A percentile compares a stretch with the other conserved stretches of the same genome.
These are phyloP conservation scores for Trididemnum nubilum DNA, from an alignment of 23 tunicate genomes.

Conservation along the genomic window DNA sequence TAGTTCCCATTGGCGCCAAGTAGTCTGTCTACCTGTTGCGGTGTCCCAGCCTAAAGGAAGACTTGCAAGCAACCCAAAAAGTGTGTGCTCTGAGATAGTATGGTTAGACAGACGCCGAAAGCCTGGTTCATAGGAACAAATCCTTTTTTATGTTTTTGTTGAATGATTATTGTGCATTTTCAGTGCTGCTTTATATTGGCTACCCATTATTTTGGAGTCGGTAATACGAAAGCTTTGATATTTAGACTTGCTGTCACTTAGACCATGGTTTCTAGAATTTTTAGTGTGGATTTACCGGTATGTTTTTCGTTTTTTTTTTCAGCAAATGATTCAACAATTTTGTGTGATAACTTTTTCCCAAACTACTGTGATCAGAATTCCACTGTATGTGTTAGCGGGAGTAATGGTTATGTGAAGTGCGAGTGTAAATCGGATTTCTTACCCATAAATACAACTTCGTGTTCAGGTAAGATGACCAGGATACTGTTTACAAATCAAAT, in stretches of 20 bases:
- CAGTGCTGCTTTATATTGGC: too few relatives aligned
- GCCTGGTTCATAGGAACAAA: too few relatives aligned
- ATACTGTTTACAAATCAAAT: not conserved
- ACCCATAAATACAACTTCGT: not conserved
- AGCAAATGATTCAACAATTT: not conserved
- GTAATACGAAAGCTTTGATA: too few relatives aligned
- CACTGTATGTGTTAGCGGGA: not conserved
- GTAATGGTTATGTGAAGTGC: slow-evolving; percentile 4
- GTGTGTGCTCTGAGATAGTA: too few relatives aligned
- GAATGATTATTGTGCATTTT: too few relatives aligned
- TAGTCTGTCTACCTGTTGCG: too few relatives aligned
- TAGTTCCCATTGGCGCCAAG: too few relatives aligned
- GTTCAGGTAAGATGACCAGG: not conserved
- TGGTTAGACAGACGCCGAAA: too few relatives aligned
- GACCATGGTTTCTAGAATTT: not conserved
- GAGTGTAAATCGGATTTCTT: not conserved
- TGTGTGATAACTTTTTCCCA: not conserved
- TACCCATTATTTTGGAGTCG: too few relatives aligned
- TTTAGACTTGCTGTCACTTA: not conserved
- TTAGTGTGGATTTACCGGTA: not conserved
- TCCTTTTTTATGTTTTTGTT: too few relatives aligned
- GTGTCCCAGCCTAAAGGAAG: too few relatives aligned
- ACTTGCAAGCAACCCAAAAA: too few relatives aligned
- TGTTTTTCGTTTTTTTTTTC: not conserved
- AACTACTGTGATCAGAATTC: not conserved